Evolutionary conservation across 1,140 invertebrate genomes (phyloP), one percentile per base, ranked within the genome.

Genomic region (Drosophila mojavensis): DNA sequence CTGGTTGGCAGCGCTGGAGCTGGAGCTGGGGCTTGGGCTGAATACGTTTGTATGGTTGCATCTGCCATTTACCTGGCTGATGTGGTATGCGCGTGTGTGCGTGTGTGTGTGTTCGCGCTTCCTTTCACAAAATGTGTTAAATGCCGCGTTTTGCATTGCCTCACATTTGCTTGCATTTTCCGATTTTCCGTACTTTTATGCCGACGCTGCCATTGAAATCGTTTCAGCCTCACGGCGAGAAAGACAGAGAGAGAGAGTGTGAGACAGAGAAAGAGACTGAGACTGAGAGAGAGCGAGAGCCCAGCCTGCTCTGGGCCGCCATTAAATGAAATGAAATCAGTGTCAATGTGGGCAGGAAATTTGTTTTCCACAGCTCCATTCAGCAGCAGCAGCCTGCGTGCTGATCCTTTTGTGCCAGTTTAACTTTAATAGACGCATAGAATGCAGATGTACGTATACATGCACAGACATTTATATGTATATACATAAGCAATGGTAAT

Each of bases 91-190:
- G 43, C n/a, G n/a, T 45, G 43, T 26, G 39, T 45, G 55, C n/a
- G 36, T 58, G 61, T 11, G 39, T 65, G 45, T 26, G 28, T 45
- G 54, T n/a, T 50, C 41, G 53, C 50, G 70, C 66, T 78, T 75
- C 79, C 82, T 79, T 78, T 75, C 69, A 60, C 43, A 63, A 88
- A 85, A 89, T 80, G 84, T 88, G 83, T 88, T 88, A 88, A 88
- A 88, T 89, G 83, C 84, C 83, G 83, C 83, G 84, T 89, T 88
- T 88, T 88, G 83, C 80, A 84, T 89, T 79, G 75, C 72, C 76
- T 78, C 62, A 45, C 69, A 75, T 68, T 60, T 71, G 74, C 70
- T 72, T 59, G 76, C 64, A 66, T 78, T 76, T 86, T 73, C 67
- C 71, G 68, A 65, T 72, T 48, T 65, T 61, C 62, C 28, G 47